Evolutionary conservation across 92 coral and sea anemone genomes (phyloP).

Genomic region (Virgularia gustaviana): DNA sequence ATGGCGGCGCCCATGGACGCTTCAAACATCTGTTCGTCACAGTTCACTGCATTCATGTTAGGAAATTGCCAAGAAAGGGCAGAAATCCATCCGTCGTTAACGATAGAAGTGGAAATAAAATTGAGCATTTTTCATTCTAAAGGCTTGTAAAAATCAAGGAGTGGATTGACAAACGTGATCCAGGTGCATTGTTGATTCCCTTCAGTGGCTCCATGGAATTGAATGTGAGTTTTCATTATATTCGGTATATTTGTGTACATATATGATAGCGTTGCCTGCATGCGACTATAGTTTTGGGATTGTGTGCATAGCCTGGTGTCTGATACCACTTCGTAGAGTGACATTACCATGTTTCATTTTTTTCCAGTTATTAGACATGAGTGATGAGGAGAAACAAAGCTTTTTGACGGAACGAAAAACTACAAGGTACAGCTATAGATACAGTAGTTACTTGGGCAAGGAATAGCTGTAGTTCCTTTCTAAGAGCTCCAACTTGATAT

Average conservation of each 20-base stretch:
- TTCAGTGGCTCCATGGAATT: slow-evolving; percentile 86
- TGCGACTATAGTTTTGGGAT: background rate
- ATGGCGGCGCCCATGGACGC: no score
- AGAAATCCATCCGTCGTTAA: background rate
- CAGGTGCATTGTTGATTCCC: slow-evolving; percentile 84
- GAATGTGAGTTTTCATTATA: slow-evolving; percentile 50
- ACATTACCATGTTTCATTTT: background rate
- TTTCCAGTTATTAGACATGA: slow-evolving; percentile 74
- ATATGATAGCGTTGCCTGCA: background rate
- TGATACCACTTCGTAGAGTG: background rate
- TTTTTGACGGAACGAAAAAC: slow-evolving; percentile 71
- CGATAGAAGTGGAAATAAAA: background rate
- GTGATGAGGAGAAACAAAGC: slow-evolving; percentile 64
- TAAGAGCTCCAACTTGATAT: no score
- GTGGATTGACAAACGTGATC: slow-evolving; percentile 82
- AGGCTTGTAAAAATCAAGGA: slow-evolving; percentile 91
- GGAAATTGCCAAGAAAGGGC: no score
- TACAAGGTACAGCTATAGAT: slow-evolving; percentile 20
- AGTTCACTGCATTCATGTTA: no score
- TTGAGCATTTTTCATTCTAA: background rate
- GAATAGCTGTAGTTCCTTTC: no score
- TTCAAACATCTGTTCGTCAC: no score
- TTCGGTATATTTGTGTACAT: background rate
- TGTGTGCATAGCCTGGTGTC: background rate
- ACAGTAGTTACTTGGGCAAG: background rate